Conservation (phyloP, 1,140 invertebrate genomes). For the Drosophila parvula region DNA sequence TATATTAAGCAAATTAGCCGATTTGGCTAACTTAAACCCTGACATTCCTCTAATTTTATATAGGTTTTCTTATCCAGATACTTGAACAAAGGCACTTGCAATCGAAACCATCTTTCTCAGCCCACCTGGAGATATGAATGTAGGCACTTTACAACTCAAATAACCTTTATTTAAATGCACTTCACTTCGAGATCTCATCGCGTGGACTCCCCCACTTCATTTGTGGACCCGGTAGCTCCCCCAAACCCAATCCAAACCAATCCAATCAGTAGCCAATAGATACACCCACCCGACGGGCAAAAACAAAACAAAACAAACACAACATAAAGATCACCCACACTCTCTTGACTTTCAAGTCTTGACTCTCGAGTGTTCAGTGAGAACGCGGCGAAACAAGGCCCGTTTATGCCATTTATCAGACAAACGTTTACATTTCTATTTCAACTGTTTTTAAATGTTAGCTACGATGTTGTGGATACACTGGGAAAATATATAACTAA, state of each 20-base stretch:
- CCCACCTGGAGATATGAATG: constrained; percentile 12
- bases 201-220: not conserved
- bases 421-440: constrained; percentile 70
- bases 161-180: constrained; percentile 36
- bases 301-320: constrained; percentile 40
- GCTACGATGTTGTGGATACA: constrained; percentile 31
- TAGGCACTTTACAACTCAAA: constrained; percentile 26
- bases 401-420: constrained; percentile 61
- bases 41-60: no score
- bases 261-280: constrained; percentile 49
- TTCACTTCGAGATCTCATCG: constrained; percentile 3
- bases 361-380: constrained; percentile 28
- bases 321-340: constrained; percentile 48
- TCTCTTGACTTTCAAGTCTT: constrained; percentile 19
- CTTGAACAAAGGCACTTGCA: not conserved
- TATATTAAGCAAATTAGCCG: not conserved
- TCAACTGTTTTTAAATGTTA: constrained; percentile 72
- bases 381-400: constrained; percentile 43
- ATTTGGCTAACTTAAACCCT: not conserved
- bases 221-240: constrained; percentile 25
- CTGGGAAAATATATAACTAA: not conserved
- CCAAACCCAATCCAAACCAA: constrained; percentile 8
- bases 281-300: constrained; percentile 37
- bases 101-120: constrained; percentile 1
- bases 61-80: not conserved